These are phyloP conservation scores for Leuctra nigra DNA, from an alignment of 2,888 invertebrate genomes.

Conservation along the genomic window DNA sequence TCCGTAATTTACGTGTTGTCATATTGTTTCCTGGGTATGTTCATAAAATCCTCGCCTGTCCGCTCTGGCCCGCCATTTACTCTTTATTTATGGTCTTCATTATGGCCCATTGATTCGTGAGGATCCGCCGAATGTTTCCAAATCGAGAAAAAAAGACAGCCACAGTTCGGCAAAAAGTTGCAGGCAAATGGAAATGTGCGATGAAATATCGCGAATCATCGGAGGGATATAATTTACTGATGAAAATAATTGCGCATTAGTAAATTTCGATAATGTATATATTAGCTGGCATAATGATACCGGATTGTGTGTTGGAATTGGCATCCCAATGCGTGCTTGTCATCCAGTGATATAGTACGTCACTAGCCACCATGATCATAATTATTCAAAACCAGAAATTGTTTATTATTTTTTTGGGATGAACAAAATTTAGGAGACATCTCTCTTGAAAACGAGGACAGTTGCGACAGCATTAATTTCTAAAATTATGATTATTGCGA, in stretches of 20 bases:
- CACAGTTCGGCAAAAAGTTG: slow-evolving; percentile 23
- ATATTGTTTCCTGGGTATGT: slow-evolving; percentile 37
- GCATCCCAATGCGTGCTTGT: neutral
- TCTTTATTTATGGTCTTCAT: slow-evolving; percentile 41
- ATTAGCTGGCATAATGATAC: slow-evolving; percentile 6
- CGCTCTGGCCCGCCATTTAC: slow-evolving; percentile 33
- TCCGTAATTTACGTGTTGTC: slow-evolving; percentile 37
- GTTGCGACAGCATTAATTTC: slow-evolving; percentile 21
- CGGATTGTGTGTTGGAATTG: neutral
- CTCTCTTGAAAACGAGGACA: slow-evolving; percentile 10
- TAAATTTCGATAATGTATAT: slow-evolving; percentile 27
- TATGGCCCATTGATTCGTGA: slow-evolving; percentile 40
- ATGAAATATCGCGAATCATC: slow-evolving; percentile 28
- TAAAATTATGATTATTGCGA: slow-evolving; percentile 24
- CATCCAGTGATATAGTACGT: neutral
- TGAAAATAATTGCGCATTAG: slow-evolving; percentile 27
- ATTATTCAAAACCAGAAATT: slow-evolving; percentile 8
- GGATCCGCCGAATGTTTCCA: slow-evolving; percentile 26
- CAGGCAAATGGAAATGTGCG: slow-evolving; percentile 30
- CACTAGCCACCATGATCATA: neutral
- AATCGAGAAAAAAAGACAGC: slow-evolving; percentile 19
- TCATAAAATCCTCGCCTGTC: slow-evolving; percentile 37
- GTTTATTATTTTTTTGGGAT: slow-evolving; percentile 2
- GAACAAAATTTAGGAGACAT: slow-evolving; percentile 7
- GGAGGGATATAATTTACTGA: slow-evolving; percentile 23